Evolutionary conservation across 2,888 invertebrate species (phyloP).

Genomic region (Keiferia lycopersicella): DNA sequence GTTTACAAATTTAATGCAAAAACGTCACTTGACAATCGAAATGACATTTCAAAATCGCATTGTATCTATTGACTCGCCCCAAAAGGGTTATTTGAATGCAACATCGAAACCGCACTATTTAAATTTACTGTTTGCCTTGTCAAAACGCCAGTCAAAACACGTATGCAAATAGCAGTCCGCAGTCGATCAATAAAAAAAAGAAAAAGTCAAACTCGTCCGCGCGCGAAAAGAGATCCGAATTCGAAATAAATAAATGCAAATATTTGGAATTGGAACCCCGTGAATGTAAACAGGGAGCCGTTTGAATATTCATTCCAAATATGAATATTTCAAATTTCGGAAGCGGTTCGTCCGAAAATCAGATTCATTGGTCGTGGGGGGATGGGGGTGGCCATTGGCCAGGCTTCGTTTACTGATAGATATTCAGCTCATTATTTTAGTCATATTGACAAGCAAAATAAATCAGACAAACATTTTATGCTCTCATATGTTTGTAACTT

Average conservation of each 20-base stretch:
- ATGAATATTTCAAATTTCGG: slow-evolving; percentile 76
- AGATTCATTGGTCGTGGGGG: slow-evolving; percentile 64
- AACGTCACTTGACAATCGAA: background rate
- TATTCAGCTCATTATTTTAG: slow-evolving; percentile 2
- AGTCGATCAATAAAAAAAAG: slow-evolving; percentile 28
- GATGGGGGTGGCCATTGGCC: background rate
- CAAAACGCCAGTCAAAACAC: slow-evolving; percentile 23
- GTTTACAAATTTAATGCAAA: slow-evolving; percentile 9
- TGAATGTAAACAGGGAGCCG: slow-evolving; percentile 77
- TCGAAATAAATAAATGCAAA: slow-evolving; percentile 80
- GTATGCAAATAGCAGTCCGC: slow-evolving; percentile 25
- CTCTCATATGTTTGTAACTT: too few species aligned
- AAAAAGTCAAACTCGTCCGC: slow-evolving; percentile 45
- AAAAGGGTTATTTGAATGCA: slow-evolving; percentile 14
- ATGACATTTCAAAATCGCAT: slow-evolving; percentile 6
- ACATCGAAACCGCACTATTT: slow-evolving; percentile 18
- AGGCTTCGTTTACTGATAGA: slow-evolving; percentile 10
- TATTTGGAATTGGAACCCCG: slow-evolving; percentile 77
- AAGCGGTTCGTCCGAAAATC: slow-evolving; percentile 63
- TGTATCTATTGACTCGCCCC: background rate
- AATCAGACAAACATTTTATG: background rate
- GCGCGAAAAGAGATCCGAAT: slow-evolving; percentile 58
- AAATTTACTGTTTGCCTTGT: slow-evolving; percentile 19
- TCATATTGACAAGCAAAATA: background rate
- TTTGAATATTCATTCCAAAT: slow-evolving; percentile 80